Percentiles rank a stretch among this genome's conserved stretches.
Conservation (phyloP, 2,113 vertebrate species). For the Platycercus adscitus region DNA sequence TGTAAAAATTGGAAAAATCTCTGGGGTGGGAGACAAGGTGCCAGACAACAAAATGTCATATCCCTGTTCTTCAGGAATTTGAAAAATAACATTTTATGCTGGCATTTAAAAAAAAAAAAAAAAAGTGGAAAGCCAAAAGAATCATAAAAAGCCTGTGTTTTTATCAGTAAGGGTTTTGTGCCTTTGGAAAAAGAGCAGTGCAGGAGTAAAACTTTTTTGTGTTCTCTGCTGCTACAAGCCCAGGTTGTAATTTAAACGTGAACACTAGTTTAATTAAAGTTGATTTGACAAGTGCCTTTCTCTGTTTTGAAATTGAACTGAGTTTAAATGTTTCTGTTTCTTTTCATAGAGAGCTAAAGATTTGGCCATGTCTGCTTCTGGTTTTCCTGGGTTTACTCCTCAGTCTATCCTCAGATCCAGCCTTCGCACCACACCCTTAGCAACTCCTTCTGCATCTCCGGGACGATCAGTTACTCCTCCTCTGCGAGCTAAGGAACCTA, state of each 20-base stretch:
- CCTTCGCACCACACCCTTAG: conserved; percentile 86
- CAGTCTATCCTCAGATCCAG: conserved; percentile 92
- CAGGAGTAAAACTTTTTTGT: background rate
- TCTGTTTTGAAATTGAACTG: background rate
- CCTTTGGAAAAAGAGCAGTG: background rate
- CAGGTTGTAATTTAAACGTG: background rate
- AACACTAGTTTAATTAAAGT: too few relatives aligned
- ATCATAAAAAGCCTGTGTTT: fast-evolving
- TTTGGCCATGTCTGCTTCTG: conserved; percentile 80
- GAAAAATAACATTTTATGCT: background rate
- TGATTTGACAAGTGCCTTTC: background rate
- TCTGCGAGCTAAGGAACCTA: conserved; percentile 83
- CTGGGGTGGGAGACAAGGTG: background rate
- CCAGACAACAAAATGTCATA: background rate
- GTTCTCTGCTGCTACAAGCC: background rate
- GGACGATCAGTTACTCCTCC: conserved; percentile 88
- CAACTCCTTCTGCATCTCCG: conserved; percentile 88
- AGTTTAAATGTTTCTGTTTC: background rate
- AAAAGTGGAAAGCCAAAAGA: background rate
- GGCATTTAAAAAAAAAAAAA: background rate
- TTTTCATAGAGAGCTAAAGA: conserved; percentile 86
- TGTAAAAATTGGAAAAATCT: background rate
- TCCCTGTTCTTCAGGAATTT: background rate
- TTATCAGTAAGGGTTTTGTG: background rate
- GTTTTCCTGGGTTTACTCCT: conserved; percentile 88